A percentile compares a stretch with the other conserved stretches of the same genome.
phyloP scores from a whole-genome alignment of 2,113 vertebrate species.

The Empidonax alnorum region DNA sequence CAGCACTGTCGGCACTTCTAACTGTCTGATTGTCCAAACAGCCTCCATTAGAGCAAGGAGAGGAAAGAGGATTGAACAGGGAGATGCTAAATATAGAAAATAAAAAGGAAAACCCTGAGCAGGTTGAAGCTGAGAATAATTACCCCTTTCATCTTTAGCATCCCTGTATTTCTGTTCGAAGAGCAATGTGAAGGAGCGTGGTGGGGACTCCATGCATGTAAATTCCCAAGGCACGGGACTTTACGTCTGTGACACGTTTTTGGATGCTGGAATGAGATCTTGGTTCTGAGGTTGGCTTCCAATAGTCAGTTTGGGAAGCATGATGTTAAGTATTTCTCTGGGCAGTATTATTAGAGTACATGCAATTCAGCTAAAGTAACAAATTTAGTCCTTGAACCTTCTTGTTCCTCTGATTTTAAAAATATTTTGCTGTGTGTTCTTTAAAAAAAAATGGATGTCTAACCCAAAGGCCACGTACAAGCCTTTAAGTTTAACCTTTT shows the following conservation, averaged over 20 bases:
- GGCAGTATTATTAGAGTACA: not conserved
- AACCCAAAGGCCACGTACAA: not conserved
- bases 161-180: not conserved
- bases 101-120: not conserved
- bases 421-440: not conserved
- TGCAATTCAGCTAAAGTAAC: not conserved
- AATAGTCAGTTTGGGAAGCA: not conserved
- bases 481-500: conserved; percentile 51
- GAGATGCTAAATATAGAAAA: not conserved
- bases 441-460: not conserved
- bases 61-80: not conserved
- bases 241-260: rapidly evolving
- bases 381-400: not conserved
- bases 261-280: not conserved
- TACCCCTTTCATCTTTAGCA: not conserved
- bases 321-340: not conserved
- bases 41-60: not conserved
- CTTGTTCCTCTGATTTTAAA: not conserved
- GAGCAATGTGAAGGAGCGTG: rapidly evolving
- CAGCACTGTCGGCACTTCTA: not conserved
- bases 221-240: not conserved
- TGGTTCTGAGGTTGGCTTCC: not conserved
- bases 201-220: not conserved
- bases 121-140: not conserved
- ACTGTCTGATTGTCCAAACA: not conserved